These are phyloP conservation scores for Calameuta filiformis DNA, from an alignment of 2,888 invertebrate species.

Conservation along the genomic window DNA sequence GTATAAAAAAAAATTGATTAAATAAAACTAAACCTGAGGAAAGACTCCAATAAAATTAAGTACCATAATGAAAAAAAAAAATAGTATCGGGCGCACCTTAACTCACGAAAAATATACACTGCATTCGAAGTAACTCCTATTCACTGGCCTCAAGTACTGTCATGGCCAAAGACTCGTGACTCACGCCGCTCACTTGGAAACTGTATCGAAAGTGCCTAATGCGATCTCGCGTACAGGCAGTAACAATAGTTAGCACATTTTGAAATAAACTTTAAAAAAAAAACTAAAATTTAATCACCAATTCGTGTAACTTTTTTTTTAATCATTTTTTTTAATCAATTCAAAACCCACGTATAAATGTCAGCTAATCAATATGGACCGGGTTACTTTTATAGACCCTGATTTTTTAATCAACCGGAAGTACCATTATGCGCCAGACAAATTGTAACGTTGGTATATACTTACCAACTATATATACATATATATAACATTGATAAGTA, in stretches of 20 bases:
- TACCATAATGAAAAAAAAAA: not conserved
- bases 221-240: not conserved
- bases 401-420: not conserved
- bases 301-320: too few relatives aligned
- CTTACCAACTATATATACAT: too few relatives aligned
- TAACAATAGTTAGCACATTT: not conserved
- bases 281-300: not conserved
- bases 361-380: not conserved
- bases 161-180: not conserved
- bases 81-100: not conserved
- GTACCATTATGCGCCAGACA: not conserved
- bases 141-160: not conserved
- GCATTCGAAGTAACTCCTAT: not conserved
- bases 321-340: too few relatives aligned
- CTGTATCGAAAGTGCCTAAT: not conserved
- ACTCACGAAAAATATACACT: not conserved
- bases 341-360: not conserved
- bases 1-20: not conserved
- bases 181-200: not conserved
- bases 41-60: not conserved
- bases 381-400: not conserved
- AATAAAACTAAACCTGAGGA: not conserved
- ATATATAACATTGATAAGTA: too few relatives aligned
- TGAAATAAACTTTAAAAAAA: not conserved
- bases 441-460: not conserved